Evolutionary conservation across 1,140 invertebrate species (phyloP), one percentile per base, ranked within the genome.

Genomic region (Grapholita molesta): DNA sequence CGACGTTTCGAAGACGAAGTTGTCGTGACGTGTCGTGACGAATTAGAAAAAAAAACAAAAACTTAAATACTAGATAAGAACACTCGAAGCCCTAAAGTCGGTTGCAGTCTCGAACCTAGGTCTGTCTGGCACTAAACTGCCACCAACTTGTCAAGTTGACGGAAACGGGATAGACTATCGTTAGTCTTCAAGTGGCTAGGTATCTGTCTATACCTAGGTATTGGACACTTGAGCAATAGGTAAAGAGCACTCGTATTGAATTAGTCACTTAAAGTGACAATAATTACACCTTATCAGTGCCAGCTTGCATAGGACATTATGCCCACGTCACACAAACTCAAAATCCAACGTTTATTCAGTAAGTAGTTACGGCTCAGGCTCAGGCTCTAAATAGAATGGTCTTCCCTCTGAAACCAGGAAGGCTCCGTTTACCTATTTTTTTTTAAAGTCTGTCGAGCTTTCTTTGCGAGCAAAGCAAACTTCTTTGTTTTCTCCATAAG

Each of bases 71-170:
- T 25, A 85, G 85, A 88, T 88, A 89, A 89, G 74, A 74, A 30
- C 66, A 23, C 21, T 15, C 28, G 61, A 28, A 30, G 33, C 33
- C 61, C 75, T 88, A 87, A 88, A 90, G 82, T 82, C 84, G 85
- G 80, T 83, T 72, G 83, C 78, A 83, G 88, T 90, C 88, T 90
- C 88, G 88, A 90, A 90, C 84, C 88, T 64, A 28, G 30, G 42
- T 53, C 70, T 70, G 67, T 52, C 69, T 82, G 79, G 72, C 75
- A 72, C 72, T 72, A 67, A 71, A 83, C 88, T 75, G 79, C 80
- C 78, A 79, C 80, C 86, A 83, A 86, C 85, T 88, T 82, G 74
- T 90, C 85, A 86, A 90, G 86, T 84, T 80, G 85, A 84, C 83
- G 79, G 38, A 52, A 70, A 70, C 18, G 78, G 70, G 70, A 57